Evolutionary conservation across 2,888 invertebrate genomes (phyloP), one percentile per base, ranked within the genome.

Genomic region (Drosophila neonasuta): DNA sequence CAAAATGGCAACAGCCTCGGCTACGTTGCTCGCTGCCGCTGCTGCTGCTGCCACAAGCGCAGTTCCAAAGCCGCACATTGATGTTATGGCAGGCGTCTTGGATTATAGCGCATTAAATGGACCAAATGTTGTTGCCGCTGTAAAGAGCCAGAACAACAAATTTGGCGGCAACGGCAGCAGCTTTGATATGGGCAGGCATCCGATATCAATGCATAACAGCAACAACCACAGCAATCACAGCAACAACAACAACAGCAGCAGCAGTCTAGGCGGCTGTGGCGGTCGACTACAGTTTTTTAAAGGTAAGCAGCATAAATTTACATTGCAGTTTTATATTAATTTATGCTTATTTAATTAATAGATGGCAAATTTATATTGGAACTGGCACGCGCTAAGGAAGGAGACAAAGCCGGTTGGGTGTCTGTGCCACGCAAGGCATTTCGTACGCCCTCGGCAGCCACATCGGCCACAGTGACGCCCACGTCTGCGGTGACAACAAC

Each of bases 291-390:
- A 91, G 83, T 91, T 91, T 78, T 91, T 91, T 62, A 91, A 91
- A 89, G 91, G 91, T 90, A 82, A 73, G 32, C 5, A 45, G 29
- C 45, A 36, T 45, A 29, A 8, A 32, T 20, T 3, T 2, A 13
- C 24, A 42, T 30, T 32, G n/a, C 32, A 39, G 13, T 41, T 13
- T 8, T 2, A 2, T 7, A 30, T 39, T 41, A 17, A 2, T 13
- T 17, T n/a, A 32, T 32, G 3, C 3, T 3, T 10, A 32, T 29
- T 58, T 9, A n/a, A 20, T 84, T 91, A 91, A 15, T 50, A 96
- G 97, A 97, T 95, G 97, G 97, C 72, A 96, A 97, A 91, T 96
- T 97, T 91, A 96, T 97, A 87, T 91, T 97, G 92, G 97, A 97
- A 92, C 90, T 97, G 92, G 94, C 94, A 66, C 93, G 95, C 83